These are phyloP conservation scores for Cirrhinus molitorella DNA, from an alignment of 2,797 vertebrate genomes.

Conservation along the genomic window DNA sequence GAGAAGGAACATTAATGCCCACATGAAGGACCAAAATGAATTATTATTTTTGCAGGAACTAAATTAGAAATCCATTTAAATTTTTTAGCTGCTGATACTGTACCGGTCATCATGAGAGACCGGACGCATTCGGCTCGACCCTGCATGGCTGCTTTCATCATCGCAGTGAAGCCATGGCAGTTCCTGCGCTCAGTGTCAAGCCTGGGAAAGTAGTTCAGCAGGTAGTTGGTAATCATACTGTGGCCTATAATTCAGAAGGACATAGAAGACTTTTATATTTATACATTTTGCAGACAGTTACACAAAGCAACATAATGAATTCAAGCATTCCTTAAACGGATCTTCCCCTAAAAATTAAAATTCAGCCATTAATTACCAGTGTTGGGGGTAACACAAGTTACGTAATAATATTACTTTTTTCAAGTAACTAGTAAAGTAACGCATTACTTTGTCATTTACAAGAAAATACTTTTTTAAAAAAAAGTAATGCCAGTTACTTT, in stretches of 20 bases:
- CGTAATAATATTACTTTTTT: no score
- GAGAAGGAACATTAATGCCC: not conserved
- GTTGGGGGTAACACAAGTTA: no score
- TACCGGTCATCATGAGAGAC: constrained; percentile 92
- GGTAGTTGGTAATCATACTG: constrained; percentile 87
- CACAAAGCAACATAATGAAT: no score
- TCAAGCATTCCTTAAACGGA: no score
- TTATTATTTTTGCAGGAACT: not conserved
- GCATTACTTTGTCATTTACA: no score
- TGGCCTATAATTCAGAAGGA: constrained; percentile 78
- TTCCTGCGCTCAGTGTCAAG: constrained; percentile 94
- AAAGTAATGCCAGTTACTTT: no score
- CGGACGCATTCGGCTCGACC: constrained; percentile 88
- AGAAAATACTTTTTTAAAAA: no score
- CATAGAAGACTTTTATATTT: constrained; percentile 37
- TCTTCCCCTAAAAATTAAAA: no score
- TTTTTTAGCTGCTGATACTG: not conserved
- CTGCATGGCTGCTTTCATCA: constrained; percentile 98
- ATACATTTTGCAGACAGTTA: not conserved
- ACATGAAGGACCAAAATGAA: not conserved
- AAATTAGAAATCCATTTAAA: not conserved
- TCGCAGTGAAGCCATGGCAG: constrained; percentile 91
- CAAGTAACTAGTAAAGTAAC: no score
- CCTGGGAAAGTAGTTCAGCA: constrained; percentile 93
- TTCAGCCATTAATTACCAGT: no score